Evolutionary conservation across 2,888 invertebrate species (phyloP).

Genomic region (Halocaridina rubra): DNA sequence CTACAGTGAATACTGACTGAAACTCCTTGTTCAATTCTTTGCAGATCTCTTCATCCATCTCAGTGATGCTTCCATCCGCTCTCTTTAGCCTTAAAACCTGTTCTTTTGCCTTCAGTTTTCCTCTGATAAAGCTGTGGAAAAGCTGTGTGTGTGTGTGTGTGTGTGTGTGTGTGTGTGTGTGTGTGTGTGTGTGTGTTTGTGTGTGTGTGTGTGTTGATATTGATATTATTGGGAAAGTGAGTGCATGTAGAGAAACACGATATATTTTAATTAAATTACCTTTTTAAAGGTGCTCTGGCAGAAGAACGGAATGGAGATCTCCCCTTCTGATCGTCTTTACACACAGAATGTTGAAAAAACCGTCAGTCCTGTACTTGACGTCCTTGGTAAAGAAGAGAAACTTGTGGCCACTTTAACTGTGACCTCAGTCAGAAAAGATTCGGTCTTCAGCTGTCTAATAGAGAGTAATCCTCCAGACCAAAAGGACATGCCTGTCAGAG

Average conservation of each 20-base stretch:
- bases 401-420: conserved; percentile 33
- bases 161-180: conserved; percentile 3
- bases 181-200: neutral
- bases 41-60: too few species aligned
- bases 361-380: neutral
- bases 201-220: too few species aligned
- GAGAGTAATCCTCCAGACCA: conserved; percentile 34
- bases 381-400: neutral
- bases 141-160: too few species aligned
- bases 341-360: conserved; percentile 22
- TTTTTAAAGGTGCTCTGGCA: conserved; percentile 43
- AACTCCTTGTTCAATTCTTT: too few species aligned
- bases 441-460: conserved; percentile 47
- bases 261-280: neutral
- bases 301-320: conserved; percentile 33
- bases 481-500: conserved; percentile 3
- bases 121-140: too few species aligned
- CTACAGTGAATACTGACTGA: too few species aligned
- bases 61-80: too few species aligned
- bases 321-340: conserved; percentile 20
- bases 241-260: neutral
- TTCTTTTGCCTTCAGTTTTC: too few species aligned
- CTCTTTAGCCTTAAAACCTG: too few species aligned
- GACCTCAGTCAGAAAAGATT: conserved; percentile 16
- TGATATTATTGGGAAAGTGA: neutral